Evolutionary conservation across 1,140 invertebrate genomes (phyloP).

Genomic region (Piezodorus guildinii): DNA sequence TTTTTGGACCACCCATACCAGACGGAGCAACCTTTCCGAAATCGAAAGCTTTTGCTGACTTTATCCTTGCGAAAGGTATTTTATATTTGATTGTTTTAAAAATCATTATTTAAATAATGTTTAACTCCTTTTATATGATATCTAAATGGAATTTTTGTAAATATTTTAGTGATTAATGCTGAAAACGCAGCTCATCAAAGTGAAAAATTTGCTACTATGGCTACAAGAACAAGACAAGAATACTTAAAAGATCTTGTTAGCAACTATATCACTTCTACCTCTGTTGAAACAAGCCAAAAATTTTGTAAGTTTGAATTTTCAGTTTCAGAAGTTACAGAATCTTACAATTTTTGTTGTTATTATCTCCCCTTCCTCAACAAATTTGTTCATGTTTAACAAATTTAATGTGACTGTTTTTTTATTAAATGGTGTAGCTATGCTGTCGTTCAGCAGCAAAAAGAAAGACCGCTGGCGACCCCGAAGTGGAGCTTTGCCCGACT

Average conservation of each 20-base stretch:
- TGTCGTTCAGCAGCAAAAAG: slow-evolving; percentile 59
- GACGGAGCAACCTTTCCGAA: slow-evolving; percentile 74
- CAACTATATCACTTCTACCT: slow-evolving; percentile 70
- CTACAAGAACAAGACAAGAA: slow-evolving; percentile 87
- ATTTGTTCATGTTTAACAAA: background rate
- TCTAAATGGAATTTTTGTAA: slow-evolving; percentile 4
- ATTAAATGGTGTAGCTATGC: slow-evolving; percentile 45
- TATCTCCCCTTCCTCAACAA: too few species aligned
- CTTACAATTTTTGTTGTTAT: slow-evolving; percentile 6
- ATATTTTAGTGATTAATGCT: slow-evolving; percentile 72
- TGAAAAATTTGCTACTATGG: slow-evolving; percentile 96
- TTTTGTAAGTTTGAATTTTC: slow-evolving; percentile 65
- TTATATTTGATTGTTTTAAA: slow-evolving; percentile 2
- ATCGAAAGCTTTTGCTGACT: slow-evolving; percentile 81
- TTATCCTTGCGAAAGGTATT: slow-evolving; percentile 78
- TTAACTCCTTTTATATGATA: background rate
- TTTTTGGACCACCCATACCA: slow-evolving; percentile 88
- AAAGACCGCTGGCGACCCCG: slow-evolving; percentile 49
- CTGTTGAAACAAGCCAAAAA: slow-evolving; percentile 76
- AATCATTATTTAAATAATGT: background rate
- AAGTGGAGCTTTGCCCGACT: slow-evolving; percentile 49
- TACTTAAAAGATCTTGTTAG: slow-evolving; percentile 84
- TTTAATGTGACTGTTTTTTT: background rate
- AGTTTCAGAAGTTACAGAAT: slow-evolving; percentile 10
- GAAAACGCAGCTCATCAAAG: slow-evolving; percentile 93